A percentile compares a stretch with the other conserved stretches of the same genome.
Conservation (phyloP, 2,888 invertebrate species). For the Cephus pulcher region DNA sequence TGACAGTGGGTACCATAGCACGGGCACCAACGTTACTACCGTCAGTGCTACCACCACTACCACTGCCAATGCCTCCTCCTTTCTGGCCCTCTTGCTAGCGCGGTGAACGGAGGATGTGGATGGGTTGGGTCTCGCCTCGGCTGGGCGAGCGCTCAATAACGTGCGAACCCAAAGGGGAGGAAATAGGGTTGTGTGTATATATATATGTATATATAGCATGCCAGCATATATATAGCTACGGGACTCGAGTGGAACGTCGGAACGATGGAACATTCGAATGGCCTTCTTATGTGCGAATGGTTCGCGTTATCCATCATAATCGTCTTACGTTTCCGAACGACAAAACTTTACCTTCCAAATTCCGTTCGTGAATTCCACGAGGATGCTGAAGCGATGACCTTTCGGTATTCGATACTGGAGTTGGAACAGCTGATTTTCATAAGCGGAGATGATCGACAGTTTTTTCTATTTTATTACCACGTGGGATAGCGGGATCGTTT, state of each 20-base stretch:
- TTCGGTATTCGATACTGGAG: neutral
- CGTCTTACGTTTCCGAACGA: constrained; percentile 48
- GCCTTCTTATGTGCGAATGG: constrained; percentile 39
- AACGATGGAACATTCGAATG: constrained; percentile 34
- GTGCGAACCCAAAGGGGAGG: constrained; percentile 72
- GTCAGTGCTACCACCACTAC: constrained; percentile 10
- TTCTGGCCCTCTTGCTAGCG: constrained; percentile 32
- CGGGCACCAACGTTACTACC: constrained; percentile 26
- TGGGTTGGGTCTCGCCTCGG: constrained; percentile 72
- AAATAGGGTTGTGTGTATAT: constrained; percentile 48
- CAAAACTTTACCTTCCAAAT: constrained; percentile 45
- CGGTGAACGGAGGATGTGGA: constrained; percentile 63
- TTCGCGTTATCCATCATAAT: constrained; percentile 53
- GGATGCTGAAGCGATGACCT: neutral
- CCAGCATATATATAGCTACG: constrained; percentile 15
- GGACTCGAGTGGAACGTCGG: constrained; percentile 53
- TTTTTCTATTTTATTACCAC: neutral
- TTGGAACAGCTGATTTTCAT: neutral
- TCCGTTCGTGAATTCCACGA: constrained; percentile 19
- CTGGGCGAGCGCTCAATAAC: constrained; percentile 74
- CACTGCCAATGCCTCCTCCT: constrained; percentile 11
- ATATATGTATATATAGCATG: neutral
- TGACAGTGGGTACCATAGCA: constrained; percentile 11
- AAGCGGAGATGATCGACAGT: neutral
- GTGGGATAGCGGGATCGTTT: neutral